Evolutionary conservation across 2,113 vertebrate genomes (phyloP), one percentile per base, ranked within the genome.

Genomic region (Strigops habroptila): DNA sequence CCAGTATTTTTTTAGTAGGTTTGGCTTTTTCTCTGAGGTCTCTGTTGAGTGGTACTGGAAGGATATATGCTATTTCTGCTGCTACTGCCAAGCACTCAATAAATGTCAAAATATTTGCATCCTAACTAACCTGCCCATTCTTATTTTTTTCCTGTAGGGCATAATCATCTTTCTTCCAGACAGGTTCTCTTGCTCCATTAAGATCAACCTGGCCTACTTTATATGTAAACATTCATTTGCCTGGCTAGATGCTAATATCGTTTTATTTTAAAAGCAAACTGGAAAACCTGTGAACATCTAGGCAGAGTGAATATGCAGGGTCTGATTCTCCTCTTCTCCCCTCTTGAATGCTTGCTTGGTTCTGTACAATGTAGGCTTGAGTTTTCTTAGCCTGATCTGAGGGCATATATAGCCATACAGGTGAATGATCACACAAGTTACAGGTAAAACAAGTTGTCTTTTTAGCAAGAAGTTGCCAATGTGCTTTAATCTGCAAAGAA

Each of bases 101-200:
- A 92, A 82, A 90, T 93, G 90, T 96, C 80, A 96, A 79, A 95
- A 95, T 82, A 96, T 94, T 97, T 92, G 69, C 73, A 90, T 95
- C 65, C 57, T 85, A 84, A 94, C 93, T 86, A 92, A 68, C 39
- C 30, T 93, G 60, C 73, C 92, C 77, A 78, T 96, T 96, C 81
- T 86, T 82, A 85, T 65, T 85, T 90, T 79, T 70, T 77, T 86
- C 73, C 68, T 79, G 22, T 73, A 73, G 24, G 76, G 22, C 15
- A 86, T 84, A 90, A 93, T 88, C 51, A 86, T 94, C 76, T 93
- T 96, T 83, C 93, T 94, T 93, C 82, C 57, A 81, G 77, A 78
- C 68, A 91, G 82, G 73, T 95, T 93, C 86, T 97, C 90, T 88
- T 60, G 46, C 79, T 91, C 77, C 67, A 86, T 95, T 88, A 86